A percentile compares a stretch with the other conserved stretches of the same genome.
Evolutionary conservation across 2,888 invertebrate genomes (phyloP).

Genomic region (Erebia epiphron): DNA sequence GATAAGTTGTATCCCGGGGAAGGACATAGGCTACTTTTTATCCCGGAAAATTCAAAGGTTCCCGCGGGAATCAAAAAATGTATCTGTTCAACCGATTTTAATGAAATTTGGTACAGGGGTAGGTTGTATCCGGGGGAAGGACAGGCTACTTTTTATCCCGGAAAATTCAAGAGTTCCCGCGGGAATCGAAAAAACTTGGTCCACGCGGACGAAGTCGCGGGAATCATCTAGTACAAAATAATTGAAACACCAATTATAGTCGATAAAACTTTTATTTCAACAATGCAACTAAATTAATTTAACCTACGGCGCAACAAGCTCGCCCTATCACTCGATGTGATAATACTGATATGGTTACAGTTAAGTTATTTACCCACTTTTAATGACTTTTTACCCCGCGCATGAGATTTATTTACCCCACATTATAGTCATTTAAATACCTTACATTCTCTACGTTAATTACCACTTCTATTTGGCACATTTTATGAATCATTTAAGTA

Average conservation of each 20-base stretch:
- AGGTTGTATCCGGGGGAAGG: too few species aligned
- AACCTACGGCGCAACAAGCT: constrained; percentile 52
- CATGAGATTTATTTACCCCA: neutral
- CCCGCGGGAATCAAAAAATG: too few species aligned
- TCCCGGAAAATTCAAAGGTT: too few species aligned
- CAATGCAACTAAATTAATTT: constrained; percentile 52
- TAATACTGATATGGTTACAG: constrained; percentile 47
- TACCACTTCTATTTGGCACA: neutral
- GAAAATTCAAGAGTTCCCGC: too few species aligned
- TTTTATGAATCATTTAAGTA: too few species aligned
- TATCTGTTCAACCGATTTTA: too few species aligned
- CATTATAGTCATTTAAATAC: neutral
- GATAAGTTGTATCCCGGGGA: too few species aligned
- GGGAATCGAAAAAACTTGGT: too few species aligned
- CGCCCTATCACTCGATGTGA: constrained; percentile 49
- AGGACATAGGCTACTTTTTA: too few species aligned
- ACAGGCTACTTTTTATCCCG: too few species aligned
- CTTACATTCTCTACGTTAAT: neutral
- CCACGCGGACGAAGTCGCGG: too few species aligned
- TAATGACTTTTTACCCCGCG: neutral
- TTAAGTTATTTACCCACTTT: neutral
- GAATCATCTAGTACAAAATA: constrained; percentile 1
- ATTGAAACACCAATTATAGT: constrained; percentile 40
- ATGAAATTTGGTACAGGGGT: too few species aligned
- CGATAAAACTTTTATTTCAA: constrained; percentile 53